Evolutionary conservation across 2,888 invertebrate genomes (phyloP), one percentile per base, ranked within the genome.

Genomic region (Camptogramma bilineatum): DNA sequence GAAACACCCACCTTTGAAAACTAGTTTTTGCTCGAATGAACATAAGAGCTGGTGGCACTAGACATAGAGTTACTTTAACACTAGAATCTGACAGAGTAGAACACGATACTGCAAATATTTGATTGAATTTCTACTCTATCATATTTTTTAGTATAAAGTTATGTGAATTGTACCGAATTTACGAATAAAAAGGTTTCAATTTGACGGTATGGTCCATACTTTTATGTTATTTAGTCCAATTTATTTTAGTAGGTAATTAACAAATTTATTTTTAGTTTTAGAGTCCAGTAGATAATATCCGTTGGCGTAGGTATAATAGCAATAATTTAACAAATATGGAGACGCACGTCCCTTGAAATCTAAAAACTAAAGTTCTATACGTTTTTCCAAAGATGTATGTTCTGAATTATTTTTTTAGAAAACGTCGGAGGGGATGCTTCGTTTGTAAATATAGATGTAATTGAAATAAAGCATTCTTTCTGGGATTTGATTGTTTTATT

Each of bases 401-500:
- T 81, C 79, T 80, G 81, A 83, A 80, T 80, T 82, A 82, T 84
- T 85, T 85, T 86, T 85, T 76, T 83, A 81, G 73, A 74, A 81
- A 84, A 79, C 61, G 19, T 67, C 71, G 54, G 78, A 72, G 74
- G 73, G 79, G 73, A 78, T 84, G 85, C 83, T 79, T 58, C 72
- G 60, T 71, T 70, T 85, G 85, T 86, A 85, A 73, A 86, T 85
- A 85, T 86, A 85, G 84, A 62, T 80, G 52, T 79, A 80, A 74
- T 77, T 64, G 68, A 76, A 82, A 80, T 80, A 85, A 85, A 76
- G 84, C 85, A 80, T 85, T 85, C 82, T 80, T 81, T 81, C 85
- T 80, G 76, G 73, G 74, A 53, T 39, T 73, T 71, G n/a, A 46
- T 74, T 75, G 75, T 76, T 70, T 68, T 71, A 61, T 52, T 62